These are phyloP conservation scores for Stenchaetothrips biformis DNA, from an alignment of 2,888 invertebrate species.

Conservation along the genomic window DNA sequence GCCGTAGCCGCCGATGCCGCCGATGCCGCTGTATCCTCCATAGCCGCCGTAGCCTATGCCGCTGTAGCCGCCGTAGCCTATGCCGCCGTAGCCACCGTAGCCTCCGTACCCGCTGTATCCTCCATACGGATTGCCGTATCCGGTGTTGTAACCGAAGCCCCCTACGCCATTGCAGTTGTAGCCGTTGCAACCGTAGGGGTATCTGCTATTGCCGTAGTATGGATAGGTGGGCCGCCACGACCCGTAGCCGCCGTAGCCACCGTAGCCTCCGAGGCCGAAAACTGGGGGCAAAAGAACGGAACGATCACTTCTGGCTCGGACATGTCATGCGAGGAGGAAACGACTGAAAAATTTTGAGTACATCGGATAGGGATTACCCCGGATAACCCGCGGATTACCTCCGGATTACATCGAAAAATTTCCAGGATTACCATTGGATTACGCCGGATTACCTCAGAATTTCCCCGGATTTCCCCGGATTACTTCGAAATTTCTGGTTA, in stretches of 20 bases:
- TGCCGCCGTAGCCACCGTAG: neutral
- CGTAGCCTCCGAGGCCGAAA: neutral
- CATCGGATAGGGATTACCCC: no score
- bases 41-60: neutral
- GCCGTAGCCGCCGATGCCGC: neutral
- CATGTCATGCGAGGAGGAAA: no score
- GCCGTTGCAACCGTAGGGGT: neutral
- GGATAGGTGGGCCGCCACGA: neutral
- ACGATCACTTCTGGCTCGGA: no score
- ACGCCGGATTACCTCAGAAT: no score
- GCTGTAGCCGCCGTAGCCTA: neutral
- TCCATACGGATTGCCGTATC: neutral
- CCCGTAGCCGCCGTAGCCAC: neutral
- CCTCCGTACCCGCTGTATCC: neutral
- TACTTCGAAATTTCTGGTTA: no score
- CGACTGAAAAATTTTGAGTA: no score
- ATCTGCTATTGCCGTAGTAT: neutral
- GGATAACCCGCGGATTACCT: no score
- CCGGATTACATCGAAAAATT: no score
- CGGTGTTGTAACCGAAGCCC: neutral
- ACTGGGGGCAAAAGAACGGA: neutral
- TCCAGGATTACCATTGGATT: no score
- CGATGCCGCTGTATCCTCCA: neutral
- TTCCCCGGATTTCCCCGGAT: no score
- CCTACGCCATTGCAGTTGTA: neutral